Conservation (phyloP, 1,140 invertebrate genomes). For the Olivierus martensii region DNA sequence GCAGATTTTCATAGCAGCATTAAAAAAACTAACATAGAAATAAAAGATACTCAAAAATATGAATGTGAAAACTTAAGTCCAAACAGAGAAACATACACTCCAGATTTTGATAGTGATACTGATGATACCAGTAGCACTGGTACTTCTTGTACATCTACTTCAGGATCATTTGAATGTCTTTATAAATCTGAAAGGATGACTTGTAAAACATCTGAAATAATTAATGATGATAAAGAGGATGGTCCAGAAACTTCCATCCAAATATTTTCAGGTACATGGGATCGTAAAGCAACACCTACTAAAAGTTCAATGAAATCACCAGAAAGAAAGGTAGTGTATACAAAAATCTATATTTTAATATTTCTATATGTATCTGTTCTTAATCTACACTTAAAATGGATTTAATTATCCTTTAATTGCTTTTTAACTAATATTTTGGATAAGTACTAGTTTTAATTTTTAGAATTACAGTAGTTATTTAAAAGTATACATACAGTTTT, state of each 20-base stretch:
- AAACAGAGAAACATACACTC: slow-evolving; percentile 21
- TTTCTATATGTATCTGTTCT: too few relatives aligned
- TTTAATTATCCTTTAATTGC: too few relatives aligned
- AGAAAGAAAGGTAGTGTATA: slow-evolving; percentile 35
- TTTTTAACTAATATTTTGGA: too few relatives aligned
- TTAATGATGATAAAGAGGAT: slow-evolving; percentile 23
- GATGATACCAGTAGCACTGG: slow-evolving; percentile 42
- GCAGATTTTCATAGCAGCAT: background rate
- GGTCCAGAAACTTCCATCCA: slow-evolving; percentile 30
- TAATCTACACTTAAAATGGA: too few relatives aligned
- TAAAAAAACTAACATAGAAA: background rate
- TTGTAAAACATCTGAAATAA: slow-evolving; percentile 22
- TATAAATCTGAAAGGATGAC: slow-evolving; percentile 24
- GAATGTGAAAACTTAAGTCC: slow-evolving; percentile 5
- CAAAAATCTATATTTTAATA: too few relatives aligned
- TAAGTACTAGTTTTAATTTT: too few relatives aligned
- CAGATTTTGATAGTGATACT: slow-evolving; percentile 24
- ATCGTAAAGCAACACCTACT: slow-evolving; percentile 38
- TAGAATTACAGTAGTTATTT: too few relatives aligned
- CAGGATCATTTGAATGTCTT: slow-evolving; percentile 14
- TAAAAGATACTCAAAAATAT: slow-evolving; percentile 1
- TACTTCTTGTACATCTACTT: slow-evolving; percentile 24
- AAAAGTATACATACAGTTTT: too few relatives aligned
- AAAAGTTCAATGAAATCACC: slow-evolving; percentile 39
- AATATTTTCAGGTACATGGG: slow-evolving; percentile 41